Evolutionary conservation across 2,113 vertebrate species (phyloP), one percentile per base, ranked within the genome.

Genomic region (Aspidoscelis tigris): DNA sequence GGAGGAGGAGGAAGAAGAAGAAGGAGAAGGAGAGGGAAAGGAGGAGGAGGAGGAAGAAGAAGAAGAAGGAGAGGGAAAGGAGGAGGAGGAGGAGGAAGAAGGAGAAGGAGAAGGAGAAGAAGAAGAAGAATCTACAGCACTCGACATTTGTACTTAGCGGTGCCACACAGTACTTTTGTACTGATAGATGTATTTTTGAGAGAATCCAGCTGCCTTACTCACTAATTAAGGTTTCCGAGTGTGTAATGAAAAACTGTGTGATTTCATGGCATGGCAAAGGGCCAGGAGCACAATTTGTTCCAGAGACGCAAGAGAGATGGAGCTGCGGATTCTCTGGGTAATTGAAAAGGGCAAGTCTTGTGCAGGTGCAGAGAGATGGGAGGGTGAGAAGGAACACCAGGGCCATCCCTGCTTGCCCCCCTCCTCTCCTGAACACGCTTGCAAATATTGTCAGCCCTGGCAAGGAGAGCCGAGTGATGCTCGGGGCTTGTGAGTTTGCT

Each of bases 161-260:
- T 88, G 86, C 86, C 89, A 91, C 87, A 65, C 75, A 86, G 80
- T 82, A 78, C 74, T 89, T 84, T 66, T 89, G 76, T 88, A 85
- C 88, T 92, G 85, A 91, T 88, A 83, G 88, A 93, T 90, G 78
- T 88, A 91, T 89, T 93, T 79, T 93, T 92, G 87, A 94, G 88
- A 93, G 91, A 91, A 92, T 92, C 91, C 92, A 93, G 91, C 92
- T 94, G 92, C 91, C 91, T 93, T 90, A 89, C 93, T 92, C 90
- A 87, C 87, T 92, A 93, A 94, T 93, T 90, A 92, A 81, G 78
- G 84, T 84, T 92, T 95, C 88, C 76, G 90, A 92, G 90, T 90
- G 83, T 87, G 86, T 89, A 93, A 91, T 86, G 91, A 91, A 95
- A 94, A 93, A 89, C 74, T 78, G 66, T 84, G 84, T 24, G 65